A percentile compares a stretch with the other conserved stretches of the same genome.
Evolutionary conservation across 2,888 invertebrate genomes (phyloP).

Genomic region (Macrosoma leucophasiata): DNA sequence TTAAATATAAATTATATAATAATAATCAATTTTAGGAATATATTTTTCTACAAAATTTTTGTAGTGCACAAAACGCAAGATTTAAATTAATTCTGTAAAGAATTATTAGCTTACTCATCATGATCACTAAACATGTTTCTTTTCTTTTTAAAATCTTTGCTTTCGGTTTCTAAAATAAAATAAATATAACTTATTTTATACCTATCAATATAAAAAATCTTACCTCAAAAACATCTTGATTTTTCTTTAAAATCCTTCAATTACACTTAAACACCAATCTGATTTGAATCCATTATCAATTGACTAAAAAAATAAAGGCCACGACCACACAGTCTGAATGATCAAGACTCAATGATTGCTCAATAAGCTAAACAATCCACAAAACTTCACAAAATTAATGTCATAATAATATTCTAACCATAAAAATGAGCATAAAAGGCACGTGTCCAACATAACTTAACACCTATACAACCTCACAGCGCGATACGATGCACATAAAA

Average conservation of each 20-base stretch:
- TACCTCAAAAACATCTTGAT: constrained; percentile 61
- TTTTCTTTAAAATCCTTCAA: constrained; percentile 6
- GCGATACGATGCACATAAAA: constrained; percentile 40
- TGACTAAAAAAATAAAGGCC: constrained; percentile 37
- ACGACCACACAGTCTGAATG: constrained; percentile 64
- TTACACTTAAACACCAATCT: constrained; percentile 41
- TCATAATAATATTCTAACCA: constrained; percentile 56
- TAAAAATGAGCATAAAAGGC: constrained; percentile 66
- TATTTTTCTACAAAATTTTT: too few species aligned
- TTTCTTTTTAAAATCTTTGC: too few species aligned
- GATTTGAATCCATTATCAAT: constrained; percentile 40
- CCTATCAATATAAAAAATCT: constrained; percentile 22
- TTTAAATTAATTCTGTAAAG: too few species aligned
- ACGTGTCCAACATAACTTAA: constrained; percentile 66
- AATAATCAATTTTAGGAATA: too few species aligned
- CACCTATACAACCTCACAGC: constrained; percentile 51
- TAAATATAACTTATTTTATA: too few species aligned
- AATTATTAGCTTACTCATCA: too few species aligned
- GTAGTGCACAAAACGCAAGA: too few species aligned
- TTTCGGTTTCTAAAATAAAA: too few species aligned
- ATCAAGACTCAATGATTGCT: constrained; percentile 58
- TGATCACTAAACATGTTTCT: too few species aligned
- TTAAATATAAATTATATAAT: too few species aligned
- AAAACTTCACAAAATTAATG: constrained; percentile 62
- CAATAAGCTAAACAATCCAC: constrained; percentile 59